phyloP scores from a whole-genome alignment of 2,113 vertebrate species.

The Athene noctua region DNA sequence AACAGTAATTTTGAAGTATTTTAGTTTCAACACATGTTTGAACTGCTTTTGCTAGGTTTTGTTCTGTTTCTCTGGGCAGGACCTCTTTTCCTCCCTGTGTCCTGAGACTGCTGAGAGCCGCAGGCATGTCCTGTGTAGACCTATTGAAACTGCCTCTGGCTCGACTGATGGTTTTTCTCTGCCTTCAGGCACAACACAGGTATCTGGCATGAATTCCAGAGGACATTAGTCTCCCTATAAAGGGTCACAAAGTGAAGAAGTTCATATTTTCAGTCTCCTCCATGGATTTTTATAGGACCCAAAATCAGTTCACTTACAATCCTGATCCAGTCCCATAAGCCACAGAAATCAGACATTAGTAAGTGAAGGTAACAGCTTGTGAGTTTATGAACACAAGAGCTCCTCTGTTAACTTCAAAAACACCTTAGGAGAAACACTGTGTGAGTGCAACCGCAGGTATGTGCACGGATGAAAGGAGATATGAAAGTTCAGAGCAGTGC shows the following conservation, averaged over 20 bases:
- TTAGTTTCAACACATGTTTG: neutral
- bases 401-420: neutral
- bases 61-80: neutral
- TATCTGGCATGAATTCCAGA: neutral
- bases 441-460: neutral
- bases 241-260: neutral
- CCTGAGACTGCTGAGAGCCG: neutral
- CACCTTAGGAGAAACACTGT: neutral
- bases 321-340: neutral
- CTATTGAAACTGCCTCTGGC: conserved; percentile 13
- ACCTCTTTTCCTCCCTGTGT: neutral
- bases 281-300: neutral
- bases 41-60: neutral
- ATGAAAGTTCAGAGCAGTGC: neutral
- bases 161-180: neutral
- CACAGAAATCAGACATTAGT: neutral
- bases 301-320: neutral
- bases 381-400: neutral
- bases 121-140: neutral
- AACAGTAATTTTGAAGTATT: neutral
- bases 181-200: neutral
- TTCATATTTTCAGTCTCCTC: neutral
- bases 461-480: neutral
- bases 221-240: neutral
- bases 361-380: neutral